These are phyloP conservation scores for Geopemphigus sp. DNA, from an alignment of 1,140 invertebrate genomes.

Conservation along the genomic window DNA sequence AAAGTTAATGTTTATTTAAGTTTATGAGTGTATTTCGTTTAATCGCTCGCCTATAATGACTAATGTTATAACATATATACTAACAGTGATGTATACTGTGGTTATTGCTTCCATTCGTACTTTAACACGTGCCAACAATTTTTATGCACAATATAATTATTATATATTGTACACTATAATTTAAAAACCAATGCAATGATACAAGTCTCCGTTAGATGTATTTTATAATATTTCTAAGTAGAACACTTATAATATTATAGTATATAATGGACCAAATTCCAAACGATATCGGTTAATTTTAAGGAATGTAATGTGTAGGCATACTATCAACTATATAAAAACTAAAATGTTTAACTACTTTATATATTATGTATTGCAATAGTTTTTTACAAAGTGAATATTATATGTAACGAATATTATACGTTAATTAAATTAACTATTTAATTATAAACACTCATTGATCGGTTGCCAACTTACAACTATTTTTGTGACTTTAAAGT, in stretches of 20 bases:
- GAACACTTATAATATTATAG: not conserved
- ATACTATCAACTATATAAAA: too few relatives aligned
- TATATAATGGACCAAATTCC: not conserved
- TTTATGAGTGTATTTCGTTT: not conserved
- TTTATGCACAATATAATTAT: not conserved
- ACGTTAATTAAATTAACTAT: slow-evolving; percentile 34
- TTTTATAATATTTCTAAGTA: not conserved
- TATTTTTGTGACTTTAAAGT: slow-evolving; percentile 21
- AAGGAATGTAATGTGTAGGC: too few relatives aligned
- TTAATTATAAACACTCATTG: not conserved
- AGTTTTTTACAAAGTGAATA: not conserved
- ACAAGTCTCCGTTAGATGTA: not conserved
- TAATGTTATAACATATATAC: not conserved
- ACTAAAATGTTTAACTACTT: not conserved
- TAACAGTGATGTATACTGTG: not conserved
- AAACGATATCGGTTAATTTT: too few relatives aligned
- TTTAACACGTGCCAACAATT: not conserved
- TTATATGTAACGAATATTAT: not conserved
- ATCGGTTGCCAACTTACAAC: not conserved
- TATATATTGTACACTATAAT: too few relatives aligned
- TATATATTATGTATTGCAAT: slow-evolving; percentile 1
- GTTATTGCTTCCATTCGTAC: not conserved
- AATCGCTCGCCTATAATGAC: not conserved
- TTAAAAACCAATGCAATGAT: not conserved
- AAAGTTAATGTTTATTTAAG: not conserved